A percentile compares a stretch with the other conserved stretches of the same genome.
These are phyloP conservation scores for Pemphigus obesinymphae DNA, from an alignment of 1,140 invertebrate species.

Conservation along the genomic window DNA sequence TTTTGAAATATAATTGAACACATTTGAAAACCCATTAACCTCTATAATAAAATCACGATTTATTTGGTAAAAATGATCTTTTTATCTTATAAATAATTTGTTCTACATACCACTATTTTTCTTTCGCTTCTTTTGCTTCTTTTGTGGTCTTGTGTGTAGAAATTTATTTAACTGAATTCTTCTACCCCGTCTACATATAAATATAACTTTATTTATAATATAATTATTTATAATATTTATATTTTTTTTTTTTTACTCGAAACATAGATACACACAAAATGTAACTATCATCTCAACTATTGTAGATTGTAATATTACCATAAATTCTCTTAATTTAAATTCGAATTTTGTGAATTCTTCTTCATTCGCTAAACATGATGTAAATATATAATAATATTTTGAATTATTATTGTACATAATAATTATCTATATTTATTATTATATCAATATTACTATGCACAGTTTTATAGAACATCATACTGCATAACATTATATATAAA, in stretches of 20 bases:
- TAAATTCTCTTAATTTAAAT: background rate
- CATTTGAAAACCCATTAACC: too few species aligned
- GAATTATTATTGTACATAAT: too few species aligned
- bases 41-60: background rate
- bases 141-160: background rate
- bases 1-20: too few species aligned
- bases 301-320: background rate
- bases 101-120: too few species aligned
- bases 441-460: background rate
- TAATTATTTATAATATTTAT: background rate
- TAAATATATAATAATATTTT: background rate
- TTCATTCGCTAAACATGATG: background rate
- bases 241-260: slow-evolving; percentile 7
- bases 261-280: background rate
- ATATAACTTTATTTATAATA: background rate
- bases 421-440: too few species aligned
- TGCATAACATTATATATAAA: slow-evolving; percentile 34
- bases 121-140: too few species aligned
- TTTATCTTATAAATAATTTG: background rate
- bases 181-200: background rate
- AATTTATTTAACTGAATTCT: background rate
- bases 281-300: background rate
- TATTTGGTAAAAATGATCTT: background rate
- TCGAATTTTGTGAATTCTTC: slow-evolving; percentile 14
- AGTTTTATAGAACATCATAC: slow-evolving; percentile 42